These are phyloP conservation scores for Orussus abietinus DNA, from an alignment of 1,140 invertebrate species.

Conservation along the genomic window DNA sequence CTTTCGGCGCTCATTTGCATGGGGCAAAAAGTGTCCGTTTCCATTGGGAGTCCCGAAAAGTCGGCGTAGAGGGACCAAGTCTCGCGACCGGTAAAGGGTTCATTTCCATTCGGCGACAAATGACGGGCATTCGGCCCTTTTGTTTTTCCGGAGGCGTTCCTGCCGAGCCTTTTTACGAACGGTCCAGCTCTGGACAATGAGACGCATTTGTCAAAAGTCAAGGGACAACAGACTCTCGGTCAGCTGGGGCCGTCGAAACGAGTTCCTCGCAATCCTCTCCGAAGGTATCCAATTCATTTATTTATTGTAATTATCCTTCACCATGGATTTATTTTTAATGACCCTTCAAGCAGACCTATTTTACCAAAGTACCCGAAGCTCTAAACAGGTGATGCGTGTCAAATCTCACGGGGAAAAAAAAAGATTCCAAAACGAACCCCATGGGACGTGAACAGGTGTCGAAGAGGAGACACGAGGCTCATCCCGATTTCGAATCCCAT, in stretches of 20 bases:
- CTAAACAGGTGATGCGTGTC: no score
- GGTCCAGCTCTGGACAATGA: conserved; percentile 19
- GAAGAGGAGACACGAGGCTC: background rate
- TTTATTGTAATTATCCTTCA: no score
- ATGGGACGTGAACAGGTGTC: conserved; percentile 7
- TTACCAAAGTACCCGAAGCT: no score
- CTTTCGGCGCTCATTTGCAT: conserved; percentile 29
- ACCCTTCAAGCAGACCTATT: no score
- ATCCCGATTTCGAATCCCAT: conserved; percentile 6
- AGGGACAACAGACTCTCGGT: conserved; percentile 19
- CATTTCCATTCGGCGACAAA: conserved; percentile 26
- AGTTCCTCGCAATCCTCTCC: no score
- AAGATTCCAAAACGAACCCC: background rate
- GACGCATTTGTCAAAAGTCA: conserved; percentile 11
- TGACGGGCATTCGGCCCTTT: conserved; percentile 28
- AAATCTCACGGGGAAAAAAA: no score
- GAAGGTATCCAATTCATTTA: no score
- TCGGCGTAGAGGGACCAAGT: background rate
- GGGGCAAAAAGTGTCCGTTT: background rate
- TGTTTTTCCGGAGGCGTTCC: conserved; percentile 34
- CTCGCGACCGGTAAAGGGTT: conserved; percentile 13
- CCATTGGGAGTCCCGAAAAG: conserved; percentile 8
- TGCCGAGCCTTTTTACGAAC: conserved; percentile 26
- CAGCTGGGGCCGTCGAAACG: background rate
- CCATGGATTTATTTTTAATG: no score